A percentile compares a stretch with the other conserved stretches of the same genome.
phyloP scores from a whole-genome alignment of 2,797 vertebrate species.

The Calcarius lapponicus region DNA sequence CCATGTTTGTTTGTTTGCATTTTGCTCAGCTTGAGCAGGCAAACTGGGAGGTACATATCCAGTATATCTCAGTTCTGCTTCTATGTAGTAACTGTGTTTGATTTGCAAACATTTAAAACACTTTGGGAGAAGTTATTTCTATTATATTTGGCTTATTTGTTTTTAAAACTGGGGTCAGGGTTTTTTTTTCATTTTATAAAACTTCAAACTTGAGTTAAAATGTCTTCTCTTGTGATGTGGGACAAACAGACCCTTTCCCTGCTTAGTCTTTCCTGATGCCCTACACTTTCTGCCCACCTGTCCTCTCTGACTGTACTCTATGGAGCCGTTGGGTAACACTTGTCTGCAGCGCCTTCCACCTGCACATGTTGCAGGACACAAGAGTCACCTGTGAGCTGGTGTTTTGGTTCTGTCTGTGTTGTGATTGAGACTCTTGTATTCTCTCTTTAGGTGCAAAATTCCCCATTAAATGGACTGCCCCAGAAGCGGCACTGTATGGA shows the following conservation, averaged over 20 bases:
- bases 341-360: not conserved
- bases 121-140: not conserved
- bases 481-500: conserved; percentile 93
- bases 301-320: not conserved
- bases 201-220: not conserved
- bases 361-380: not conserved
- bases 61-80: not conserved
- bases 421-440: not conserved
- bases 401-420: not conserved
- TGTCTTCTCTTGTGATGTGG: not conserved
- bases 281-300: fast-evolving
- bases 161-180: not conserved
- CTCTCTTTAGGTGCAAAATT: conserved; percentile 90
- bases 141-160: not conserved
- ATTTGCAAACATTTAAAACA: not conserved
- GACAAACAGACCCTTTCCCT: not conserved
- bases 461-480: conserved; percentile 97
- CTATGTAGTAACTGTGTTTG: not conserved
- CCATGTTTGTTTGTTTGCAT: conserved; percentile 20
- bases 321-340: not conserved
- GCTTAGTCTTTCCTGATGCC: not conserved
- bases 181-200: not conserved
- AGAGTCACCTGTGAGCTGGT: not conserved
- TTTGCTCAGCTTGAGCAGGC: not conserved
- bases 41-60: not conserved